These are phyloP conservation scores for Cheilosia urbana DNA, from an alignment of 2,888 invertebrate species.

Conservation along the genomic window DNA sequence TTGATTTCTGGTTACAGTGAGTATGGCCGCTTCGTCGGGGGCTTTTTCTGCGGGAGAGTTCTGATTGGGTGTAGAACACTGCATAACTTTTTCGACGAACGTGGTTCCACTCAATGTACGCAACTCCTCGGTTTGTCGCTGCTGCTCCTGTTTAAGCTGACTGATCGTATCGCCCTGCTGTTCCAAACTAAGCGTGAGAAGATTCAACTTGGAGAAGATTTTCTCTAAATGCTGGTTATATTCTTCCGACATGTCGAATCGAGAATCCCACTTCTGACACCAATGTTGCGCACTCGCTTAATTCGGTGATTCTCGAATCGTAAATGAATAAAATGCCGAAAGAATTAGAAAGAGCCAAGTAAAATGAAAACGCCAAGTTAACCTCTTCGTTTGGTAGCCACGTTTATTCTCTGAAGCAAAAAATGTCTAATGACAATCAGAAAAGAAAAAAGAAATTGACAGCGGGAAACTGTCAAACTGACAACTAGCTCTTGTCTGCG, in stretches of 20 bases:
- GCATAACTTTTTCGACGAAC: constrained; percentile 16
- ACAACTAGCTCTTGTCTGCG: no score
- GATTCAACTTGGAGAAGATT: constrained; percentile 14
- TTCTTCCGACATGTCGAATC: constrained; percentile 7
- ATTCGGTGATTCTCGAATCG: neutral
- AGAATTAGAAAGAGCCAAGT: no score
- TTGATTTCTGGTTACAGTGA: neutral
- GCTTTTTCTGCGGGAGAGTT: constrained; percentile 1
- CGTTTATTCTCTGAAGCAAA: no score
- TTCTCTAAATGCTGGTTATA: constrained; percentile 13
- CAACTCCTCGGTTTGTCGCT: neutral
- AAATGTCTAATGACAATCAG: no score
- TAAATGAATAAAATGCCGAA: no score
- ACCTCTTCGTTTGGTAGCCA: neutral
- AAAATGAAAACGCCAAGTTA: no score
- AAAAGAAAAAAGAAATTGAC: no score
- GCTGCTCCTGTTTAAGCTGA: constrained; percentile 7
- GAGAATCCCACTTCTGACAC: constrained; percentile 39
- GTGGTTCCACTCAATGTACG: constrained; percentile 17
- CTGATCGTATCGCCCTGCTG: constrained; percentile 4
- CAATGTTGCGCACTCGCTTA: constrained; percentile 24
- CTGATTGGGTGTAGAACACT: constrained; percentile 13
- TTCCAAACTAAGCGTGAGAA: neutral
- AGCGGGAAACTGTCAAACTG: no score
- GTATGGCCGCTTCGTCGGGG: neutral